Conservation (phyloP, 1,140 invertebrate species). For the Sycophila sp. region DNA sequence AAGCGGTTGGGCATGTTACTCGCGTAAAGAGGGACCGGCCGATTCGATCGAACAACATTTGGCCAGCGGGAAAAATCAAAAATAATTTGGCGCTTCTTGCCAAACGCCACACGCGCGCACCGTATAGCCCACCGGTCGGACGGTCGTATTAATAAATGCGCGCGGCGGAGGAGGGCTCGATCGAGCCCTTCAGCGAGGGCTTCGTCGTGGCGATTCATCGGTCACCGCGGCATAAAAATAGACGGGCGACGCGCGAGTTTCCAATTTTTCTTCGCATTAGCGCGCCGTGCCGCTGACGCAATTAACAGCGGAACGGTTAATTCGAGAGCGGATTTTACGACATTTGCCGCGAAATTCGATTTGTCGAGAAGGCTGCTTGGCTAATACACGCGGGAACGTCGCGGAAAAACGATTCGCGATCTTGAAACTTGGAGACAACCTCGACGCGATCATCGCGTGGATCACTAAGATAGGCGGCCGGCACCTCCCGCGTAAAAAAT, state of each 20-base stretch:
- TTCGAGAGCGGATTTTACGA: slow-evolving; percentile 1
- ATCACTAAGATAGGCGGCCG: too few relatives aligned
- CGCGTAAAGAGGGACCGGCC: too few relatives aligned
- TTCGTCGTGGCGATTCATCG: not conserved
- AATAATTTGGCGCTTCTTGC: slow-evolving; percentile 18
- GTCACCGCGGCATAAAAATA: slow-evolving; percentile 17
- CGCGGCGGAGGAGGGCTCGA: too few relatives aligned
- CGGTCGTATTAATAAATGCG: not conserved
- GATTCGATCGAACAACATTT: slow-evolving; percentile 13
- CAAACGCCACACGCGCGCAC: not conserved
- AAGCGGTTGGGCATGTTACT: too few relatives aligned
- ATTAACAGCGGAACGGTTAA: not conserved
- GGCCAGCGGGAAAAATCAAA: slow-evolving; percentile 26
- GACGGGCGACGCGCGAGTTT: not conserved
- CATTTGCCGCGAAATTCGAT: not conserved
- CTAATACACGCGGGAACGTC: too few relatives aligned
- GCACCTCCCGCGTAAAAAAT: too few relatives aligned
- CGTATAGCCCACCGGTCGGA: not conserved
- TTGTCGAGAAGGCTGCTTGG: too few relatives aligned
- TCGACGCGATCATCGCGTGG: too few relatives aligned
- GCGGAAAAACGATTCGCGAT: too few relatives aligned
- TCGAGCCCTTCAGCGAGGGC: not conserved
- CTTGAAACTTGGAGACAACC: too few relatives aligned
- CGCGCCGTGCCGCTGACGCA: not conserved
- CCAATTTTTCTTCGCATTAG: slow-evolving; percentile 28